Evolutionary conservation across 2,113 vertebrate genomes (phyloP).

Genomic region (Pteronura brasiliensis): DNA sequence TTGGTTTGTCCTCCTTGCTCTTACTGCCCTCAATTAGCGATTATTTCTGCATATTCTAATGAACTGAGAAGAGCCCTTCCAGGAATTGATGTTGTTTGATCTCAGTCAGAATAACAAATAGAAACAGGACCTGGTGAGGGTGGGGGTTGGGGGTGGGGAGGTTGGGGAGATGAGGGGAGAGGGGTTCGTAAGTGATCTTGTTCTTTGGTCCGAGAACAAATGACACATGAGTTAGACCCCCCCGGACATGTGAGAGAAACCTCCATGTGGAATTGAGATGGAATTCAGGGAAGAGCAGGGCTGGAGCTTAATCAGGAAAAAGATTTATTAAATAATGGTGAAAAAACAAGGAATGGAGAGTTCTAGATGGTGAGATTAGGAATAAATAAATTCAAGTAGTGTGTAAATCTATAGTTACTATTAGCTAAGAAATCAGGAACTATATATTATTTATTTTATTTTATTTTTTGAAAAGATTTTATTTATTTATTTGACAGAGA

Average conservation of each 20-base stretch:
- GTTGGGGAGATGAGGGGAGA: too few relatives aligned
- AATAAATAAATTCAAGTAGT: not conserved
- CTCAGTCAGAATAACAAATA: not conserved
- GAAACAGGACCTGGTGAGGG: not conserved
- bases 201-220: not conserved
- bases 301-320: not conserved
- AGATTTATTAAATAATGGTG: not conserved
- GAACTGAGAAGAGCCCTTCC: not conserved
- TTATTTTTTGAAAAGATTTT: not conserved
- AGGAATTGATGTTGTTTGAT: not conserved
- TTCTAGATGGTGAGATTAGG: not conserved
- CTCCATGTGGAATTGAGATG: not conserved
- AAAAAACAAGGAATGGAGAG: not conserved
- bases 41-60: not conserved
- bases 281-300: not conserved
- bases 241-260: not conserved
- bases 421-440: not conserved
- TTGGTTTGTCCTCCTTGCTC: not conserved
- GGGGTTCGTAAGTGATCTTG: not conserved
- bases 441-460: not conserved
- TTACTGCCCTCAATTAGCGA: not conserved
- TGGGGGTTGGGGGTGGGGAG: too few relatives aligned
- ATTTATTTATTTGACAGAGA: not conserved
- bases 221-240: not conserved
- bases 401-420: not conserved